Evolutionary conservation across 1,140 invertebrate genomes (phyloP).

Genomic region (Lutraria rhynchaena): DNA sequence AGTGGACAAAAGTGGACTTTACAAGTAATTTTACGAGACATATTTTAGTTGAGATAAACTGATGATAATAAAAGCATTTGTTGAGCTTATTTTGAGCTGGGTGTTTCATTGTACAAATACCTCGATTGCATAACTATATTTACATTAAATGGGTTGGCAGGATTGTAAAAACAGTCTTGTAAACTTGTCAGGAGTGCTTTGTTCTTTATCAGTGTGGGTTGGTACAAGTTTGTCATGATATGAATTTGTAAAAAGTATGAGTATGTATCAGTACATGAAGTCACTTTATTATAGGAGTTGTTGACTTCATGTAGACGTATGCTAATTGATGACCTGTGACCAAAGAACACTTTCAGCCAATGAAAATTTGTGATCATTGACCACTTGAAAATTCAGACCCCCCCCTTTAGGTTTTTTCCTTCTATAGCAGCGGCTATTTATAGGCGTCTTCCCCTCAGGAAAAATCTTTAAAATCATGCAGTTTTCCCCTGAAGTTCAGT

Average conservation of each 20-base stretch:
- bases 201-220: constrained; percentile 1
- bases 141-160: background rate
- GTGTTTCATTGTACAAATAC: constrained; percentile 23
- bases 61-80: constrained; percentile 49
- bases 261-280: too few species aligned
- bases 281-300: too few species aligned
- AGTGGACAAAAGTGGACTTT: constrained; percentile 54
- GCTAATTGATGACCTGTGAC: too few species aligned
- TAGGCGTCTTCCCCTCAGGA: too few species aligned
- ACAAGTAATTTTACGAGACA: constrained; percentile 48
- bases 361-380: too few species aligned
- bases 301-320: too few species aligned
- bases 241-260: constrained; percentile 6
- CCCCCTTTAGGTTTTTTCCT: too few species aligned
- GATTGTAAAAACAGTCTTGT: constrained; percentile 18
- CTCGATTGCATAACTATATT: constrained; percentile 13
- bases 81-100: constrained; percentile 27
- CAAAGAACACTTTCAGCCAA: too few species aligned
- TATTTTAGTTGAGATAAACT: constrained; percentile 54
- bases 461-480: too few species aligned
- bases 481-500: too few species aligned
- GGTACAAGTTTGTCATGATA: background rate
- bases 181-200: constrained; percentile 27
- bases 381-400: too few species aligned
- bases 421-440: too few species aligned